Evolutionary conservation across 2,113 vertebrate genomes (phyloP).

Genomic region (Athene cunicularia): DNA sequence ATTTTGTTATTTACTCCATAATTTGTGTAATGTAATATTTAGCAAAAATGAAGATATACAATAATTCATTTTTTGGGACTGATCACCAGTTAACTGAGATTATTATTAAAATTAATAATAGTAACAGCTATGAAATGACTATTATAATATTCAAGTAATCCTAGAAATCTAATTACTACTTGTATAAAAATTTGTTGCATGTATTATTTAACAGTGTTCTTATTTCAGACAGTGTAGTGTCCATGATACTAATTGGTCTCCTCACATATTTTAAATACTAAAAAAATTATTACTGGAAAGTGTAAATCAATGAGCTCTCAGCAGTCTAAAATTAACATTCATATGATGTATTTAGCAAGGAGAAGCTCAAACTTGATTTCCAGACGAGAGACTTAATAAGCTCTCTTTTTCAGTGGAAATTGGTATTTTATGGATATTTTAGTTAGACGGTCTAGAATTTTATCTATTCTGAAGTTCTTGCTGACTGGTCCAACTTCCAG

Average conservation of each 20-base stretch:
- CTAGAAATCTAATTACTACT: conserved; percentile 62
- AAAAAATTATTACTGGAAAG: conserved; percentile 43
- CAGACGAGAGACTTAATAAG: background rate
- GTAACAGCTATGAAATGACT: conserved; percentile 19
- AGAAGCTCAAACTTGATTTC: conserved; percentile 12
- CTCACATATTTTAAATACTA: conserved; percentile 42
- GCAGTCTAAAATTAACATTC: conserved; percentile 60
- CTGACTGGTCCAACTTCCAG: background rate
- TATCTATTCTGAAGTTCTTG: background rate
- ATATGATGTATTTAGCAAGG: conserved; percentile 10
- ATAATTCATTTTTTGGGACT: background rate
- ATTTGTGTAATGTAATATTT: background rate
- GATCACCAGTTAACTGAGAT: conserved; percentile 14
- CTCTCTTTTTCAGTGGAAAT: background rate
- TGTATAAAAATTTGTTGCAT: conserved; percentile 64
- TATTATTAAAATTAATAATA: conserved; percentile 57
- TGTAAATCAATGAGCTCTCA: conserved; percentile 29
- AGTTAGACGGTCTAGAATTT: background rate
- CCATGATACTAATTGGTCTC: conserved; percentile 46
- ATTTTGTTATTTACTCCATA: background rate
- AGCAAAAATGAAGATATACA: background rate
- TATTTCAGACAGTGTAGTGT: conserved; percentile 32
- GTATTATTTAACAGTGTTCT: conserved; percentile 67
- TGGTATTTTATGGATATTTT: background rate
- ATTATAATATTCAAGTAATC: conserved; percentile 50